Base-by-base conservation (phyloP, 1,140 invertebrate species). In the Zaprionus inermis region DNA sequence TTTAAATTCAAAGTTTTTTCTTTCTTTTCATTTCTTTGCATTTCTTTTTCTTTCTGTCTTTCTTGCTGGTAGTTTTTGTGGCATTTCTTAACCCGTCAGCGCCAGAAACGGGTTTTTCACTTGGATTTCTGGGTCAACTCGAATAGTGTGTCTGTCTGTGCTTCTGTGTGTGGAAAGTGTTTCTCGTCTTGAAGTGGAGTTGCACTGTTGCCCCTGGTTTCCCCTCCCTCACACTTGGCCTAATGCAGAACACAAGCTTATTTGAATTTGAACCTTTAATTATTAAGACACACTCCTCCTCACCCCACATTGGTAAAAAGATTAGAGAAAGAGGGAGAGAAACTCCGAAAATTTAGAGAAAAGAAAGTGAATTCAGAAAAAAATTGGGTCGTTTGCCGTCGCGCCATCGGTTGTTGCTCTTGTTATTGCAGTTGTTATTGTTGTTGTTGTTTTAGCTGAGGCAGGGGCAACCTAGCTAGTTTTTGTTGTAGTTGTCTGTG, bases 231-330 rank as follows among this genome's bases (percentile, higher is more conserved):
- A n/a, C 49, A 5, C 22, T 28, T 14, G 28, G 24, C 6, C 12
- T 30, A 46, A 34, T 14, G 38, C 36, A 60, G 49, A 18, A 56
- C 78, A 75, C 69, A 32, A 77, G 63, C 79, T 74, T 79, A 76
- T 83, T 83, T 77, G 66, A 89, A 79, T 88, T 88, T 86, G 61
- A 72, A 60, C 83, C 88, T 88, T 88, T 79, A 88, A 83, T 86
- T 83, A 81, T 70, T 61, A 70, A 70, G 57, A 59, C 46, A 61
- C 12, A 6, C 36, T 28, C 52, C 36, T 4, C 24, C 3, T 5
- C 24, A 2, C 22, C 4, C 1, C 24, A 3, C 24, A 3, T 28
- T 4, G 4, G 5, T 0, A 28, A 55, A 55, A 44, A 24, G 1
- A 28, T 14, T 3, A 14, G 6, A 54, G 51, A 22, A 22, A 72